phyloP scores from a whole-genome alignment of 2,797 vertebrate species.

The Bovichtus variegatus region DNA sequence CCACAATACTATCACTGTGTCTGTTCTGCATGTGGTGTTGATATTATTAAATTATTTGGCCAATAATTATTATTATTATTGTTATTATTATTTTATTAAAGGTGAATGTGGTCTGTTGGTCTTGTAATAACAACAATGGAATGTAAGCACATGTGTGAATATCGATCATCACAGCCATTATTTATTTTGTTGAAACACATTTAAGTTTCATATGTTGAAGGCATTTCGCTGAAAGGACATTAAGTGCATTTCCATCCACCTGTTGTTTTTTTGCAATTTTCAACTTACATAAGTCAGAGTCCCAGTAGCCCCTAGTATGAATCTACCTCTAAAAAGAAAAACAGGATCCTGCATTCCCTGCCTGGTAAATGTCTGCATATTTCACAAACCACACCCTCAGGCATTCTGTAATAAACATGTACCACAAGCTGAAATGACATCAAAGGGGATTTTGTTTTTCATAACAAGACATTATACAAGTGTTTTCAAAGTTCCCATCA shows the following conservation, averaged over 20 bases:
- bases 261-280: not conserved
- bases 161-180: not conserved
- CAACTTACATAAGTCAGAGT: too few relatives aligned
- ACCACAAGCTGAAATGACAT: not conserved
- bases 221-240: not conserved
- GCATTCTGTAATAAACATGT: not conserved
- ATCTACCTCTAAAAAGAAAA: not conserved
- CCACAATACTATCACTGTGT: too few relatives aligned
- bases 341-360: too few relatives aligned
- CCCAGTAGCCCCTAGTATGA: not conserved
- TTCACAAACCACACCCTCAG: not conserved
- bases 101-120: not conserved
- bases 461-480: not conserved
- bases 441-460: not conserved
- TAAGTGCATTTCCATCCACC: not conserved
- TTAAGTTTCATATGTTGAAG: not conserved
- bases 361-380: too few relatives aligned
- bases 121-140: too few relatives aligned
- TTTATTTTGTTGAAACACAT: not conserved
- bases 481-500: not conserved
- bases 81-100: too few relatives aligned
- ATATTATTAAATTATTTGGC: not conserved
- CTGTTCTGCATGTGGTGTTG: not conserved
- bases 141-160: not conserved
- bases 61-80: too few relatives aligned